A percentile compares a stretch with the other conserved stretches of the same genome.
phyloP scores from a whole-genome alignment of 1,140 invertebrate genomes.

The Druon quercuslanigerum region DNA sequence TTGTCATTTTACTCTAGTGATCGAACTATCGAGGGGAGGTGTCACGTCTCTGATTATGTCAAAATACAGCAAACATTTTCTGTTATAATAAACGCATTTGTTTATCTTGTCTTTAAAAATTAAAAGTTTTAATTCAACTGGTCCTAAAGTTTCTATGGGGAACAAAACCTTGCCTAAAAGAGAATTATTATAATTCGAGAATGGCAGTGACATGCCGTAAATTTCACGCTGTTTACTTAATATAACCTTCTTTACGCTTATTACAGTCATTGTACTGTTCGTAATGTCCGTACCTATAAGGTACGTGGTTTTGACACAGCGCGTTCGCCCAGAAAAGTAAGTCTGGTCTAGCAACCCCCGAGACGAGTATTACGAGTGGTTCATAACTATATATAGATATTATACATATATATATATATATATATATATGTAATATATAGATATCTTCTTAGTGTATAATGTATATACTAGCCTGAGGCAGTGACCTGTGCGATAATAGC shows the following conservation, averaged over 20 bases:
- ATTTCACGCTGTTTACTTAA: too few relatives aligned
- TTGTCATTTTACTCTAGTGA: neutral
- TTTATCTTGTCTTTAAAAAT: too few relatives aligned
- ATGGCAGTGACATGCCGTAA: too few relatives aligned
- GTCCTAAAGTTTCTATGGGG: too few relatives aligned
- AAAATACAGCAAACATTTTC: too few relatives aligned
- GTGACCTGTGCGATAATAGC: constrained; percentile 60
- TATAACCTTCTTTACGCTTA: neutral
- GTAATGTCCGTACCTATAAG: constrained; percentile 37
- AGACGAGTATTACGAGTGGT: constrained; percentile 35
- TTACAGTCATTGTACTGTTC: neutral
- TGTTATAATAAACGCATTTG: too few relatives aligned
- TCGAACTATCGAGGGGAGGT: too few relatives aligned
- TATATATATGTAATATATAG: neutral
- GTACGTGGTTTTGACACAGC: constrained; percentile 52
- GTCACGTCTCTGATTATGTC: too few relatives aligned
- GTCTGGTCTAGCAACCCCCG: constrained; percentile 53
- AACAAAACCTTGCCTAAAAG: too few relatives aligned
- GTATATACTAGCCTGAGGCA: constrained; percentile 39
- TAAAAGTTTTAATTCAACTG: too few relatives aligned
- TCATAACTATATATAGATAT: neutral
- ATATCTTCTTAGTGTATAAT: neutral
- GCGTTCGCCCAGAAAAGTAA: constrained; percentile 49
- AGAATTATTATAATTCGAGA: too few relatives aligned
- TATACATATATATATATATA: constrained; percentile 4